Base-by-base conservation (phyloP, 2,888 invertebrate species). In the Drosophila fungiperda region DNA sequence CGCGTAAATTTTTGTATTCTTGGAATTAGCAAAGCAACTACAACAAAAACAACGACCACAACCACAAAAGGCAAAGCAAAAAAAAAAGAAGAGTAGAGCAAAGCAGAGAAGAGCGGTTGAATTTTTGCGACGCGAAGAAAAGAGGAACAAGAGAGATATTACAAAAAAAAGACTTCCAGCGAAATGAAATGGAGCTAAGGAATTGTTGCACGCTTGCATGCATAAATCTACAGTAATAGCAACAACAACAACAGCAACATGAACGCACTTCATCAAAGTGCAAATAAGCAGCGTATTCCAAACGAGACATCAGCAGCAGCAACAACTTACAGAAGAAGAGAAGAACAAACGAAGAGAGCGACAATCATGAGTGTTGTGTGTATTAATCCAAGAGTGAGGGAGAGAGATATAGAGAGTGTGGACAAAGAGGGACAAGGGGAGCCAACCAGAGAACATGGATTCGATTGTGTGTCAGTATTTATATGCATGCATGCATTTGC, bases 211-310 rank as follows among this genome's bases (percentile, higher is more conserved):
- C 78, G 85, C 81, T 74, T 78, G 81, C 77, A 77, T 88, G 88
- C 86, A 87, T 85, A 85, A 89, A 87, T 87, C 85, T 82, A 84
- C 90, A 88, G 83, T 80, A 88, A 84, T 90, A 80, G 64, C 77
- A 87, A 61, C 64, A 70, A 23, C 17, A 75, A 42, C 66, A 64
- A 59, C 63, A 45, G 48, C 73, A 62, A 60, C 68, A 78, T 49
- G 58, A 86, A 90, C 78, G 87, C 87, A 90, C 87, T 89, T 90
- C 80, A 87, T 89, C 87, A 84, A 90, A 88, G 90, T 85, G 88
- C 90, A 90, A 88, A 88, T 90, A 90, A 90, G 83, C 86, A 83
- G 78, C 76, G 85, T 78, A 83, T 81, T 85, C 80, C 80, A 81
- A 89, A 76, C 85, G 82, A 83, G 72, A 65, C 79, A 73, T 50